phyloP scores from a whole-genome alignment of 35 echinoderm and acorn worm species.

The Heliocidaris erythrogramma region DNA sequence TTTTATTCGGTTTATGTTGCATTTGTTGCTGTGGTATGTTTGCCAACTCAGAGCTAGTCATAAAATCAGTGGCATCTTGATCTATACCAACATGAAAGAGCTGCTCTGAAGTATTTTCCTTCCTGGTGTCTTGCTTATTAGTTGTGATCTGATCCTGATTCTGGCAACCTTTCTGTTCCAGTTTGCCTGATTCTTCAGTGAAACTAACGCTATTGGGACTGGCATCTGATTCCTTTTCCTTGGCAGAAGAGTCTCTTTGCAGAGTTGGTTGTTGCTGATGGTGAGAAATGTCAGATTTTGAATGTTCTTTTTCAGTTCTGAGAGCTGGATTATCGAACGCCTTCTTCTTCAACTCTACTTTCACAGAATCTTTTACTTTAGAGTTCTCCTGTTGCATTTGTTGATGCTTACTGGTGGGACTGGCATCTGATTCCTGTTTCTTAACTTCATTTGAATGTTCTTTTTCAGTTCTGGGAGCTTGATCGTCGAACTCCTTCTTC shows the following conservation, averaged over 20 bases:
- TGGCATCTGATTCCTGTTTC: not conserved
- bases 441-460: not conserved
- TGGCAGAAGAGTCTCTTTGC: not conserved
- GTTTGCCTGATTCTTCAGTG: not conserved
- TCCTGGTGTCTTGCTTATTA: not conserved
- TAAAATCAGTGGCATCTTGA: not conserved
- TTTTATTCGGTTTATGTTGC: not conserved
- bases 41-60: not conserved
- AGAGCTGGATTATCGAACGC: not conserved
- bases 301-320: not conserved
- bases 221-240: not conserved
- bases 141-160: not conserved
- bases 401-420: not conserved
- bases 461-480: not conserved
- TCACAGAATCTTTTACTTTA: not conserved
- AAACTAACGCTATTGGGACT: not conserved
- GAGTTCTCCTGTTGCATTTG: not conserved
- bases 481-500: not conserved
- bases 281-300: not conserved
- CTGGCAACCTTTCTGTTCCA: not conserved
- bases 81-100: not conserved
- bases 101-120: not conserved
- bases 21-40: not conserved
- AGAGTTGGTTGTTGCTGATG: not conserved
- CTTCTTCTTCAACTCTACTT: not conserved